Conservation (phyloP, 2,113 vertebrate species). For the Passerina amoena region DNA sequence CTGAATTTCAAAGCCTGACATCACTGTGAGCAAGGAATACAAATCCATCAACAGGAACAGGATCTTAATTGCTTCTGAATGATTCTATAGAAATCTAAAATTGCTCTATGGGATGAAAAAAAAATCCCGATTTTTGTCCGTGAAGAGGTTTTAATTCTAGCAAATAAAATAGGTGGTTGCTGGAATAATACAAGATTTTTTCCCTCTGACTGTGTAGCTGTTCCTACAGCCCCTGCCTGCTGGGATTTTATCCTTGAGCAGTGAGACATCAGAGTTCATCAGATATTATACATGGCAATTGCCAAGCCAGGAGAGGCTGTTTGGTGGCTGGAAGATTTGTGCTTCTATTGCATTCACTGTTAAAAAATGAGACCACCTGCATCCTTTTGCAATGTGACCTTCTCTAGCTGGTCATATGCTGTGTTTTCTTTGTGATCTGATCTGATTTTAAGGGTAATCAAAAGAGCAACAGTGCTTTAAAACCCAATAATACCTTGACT, state of each 20-base stretch:
- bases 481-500: conserved; percentile 4
- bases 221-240: conserved; percentile 14
- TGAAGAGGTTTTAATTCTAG: conserved; percentile 46
- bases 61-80: conserved; percentile 45
- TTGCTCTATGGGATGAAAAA: conserved; percentile 1
- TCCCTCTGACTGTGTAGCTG: conserved; percentile 16
- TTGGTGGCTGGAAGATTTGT: conserved; percentile 49
- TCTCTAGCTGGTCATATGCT: background rate
- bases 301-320: conserved; percentile 32
- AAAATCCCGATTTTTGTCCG: background rate
- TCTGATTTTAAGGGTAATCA: conserved; percentile 43
- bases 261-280: conserved; percentile 25
- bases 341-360: conserved; percentile 14
- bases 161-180: background rate
- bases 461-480: conserved; percentile 47
- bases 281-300: conserved; percentile 35
- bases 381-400: conserved; percentile 61
- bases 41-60: conserved; percentile 25
- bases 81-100: conserved; percentile 42
- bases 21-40: background rate
- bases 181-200: background rate
- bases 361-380: conserved; percentile 53
- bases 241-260: conserved; percentile 24
- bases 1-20: conserved; percentile 46
- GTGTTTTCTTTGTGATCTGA: conserved; percentile 30